These are phyloP conservation scores for Anorthoa munda DNA, from an alignment of 2,888 invertebrate genomes.

Conservation along the genomic window DNA sequence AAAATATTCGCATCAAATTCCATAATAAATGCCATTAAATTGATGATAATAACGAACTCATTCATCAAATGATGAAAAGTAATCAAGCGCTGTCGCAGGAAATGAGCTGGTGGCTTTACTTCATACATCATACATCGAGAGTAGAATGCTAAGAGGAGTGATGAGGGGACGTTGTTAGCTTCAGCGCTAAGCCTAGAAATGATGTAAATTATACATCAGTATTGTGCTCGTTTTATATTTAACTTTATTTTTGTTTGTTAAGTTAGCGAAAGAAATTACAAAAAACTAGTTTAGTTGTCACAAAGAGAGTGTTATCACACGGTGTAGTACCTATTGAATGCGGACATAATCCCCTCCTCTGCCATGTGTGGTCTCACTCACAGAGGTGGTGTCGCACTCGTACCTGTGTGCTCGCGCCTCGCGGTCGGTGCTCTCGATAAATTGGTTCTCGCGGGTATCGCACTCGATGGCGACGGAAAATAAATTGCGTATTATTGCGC, in stretches of 20 bases:
- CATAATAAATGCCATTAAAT: not conserved
- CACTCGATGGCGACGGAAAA: constrained; percentile 50
- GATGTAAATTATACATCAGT: not conserved
- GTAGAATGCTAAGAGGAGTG: constrained; percentile 4
- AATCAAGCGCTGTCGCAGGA: constrained; percentile 10
- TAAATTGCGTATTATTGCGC: constrained; percentile 62
- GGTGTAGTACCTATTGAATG: not conserved
- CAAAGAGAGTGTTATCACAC: not conserved
- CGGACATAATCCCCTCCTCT: not conserved
- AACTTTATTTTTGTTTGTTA: not conserved
- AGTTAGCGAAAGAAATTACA: not conserved
- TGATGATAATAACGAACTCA: not conserved
- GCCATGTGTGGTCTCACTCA: not conserved
- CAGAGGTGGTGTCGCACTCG: not conserved
- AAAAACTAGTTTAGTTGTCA: not conserved
- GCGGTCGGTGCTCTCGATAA: constrained; percentile 26
- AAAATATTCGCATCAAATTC: not conserved
- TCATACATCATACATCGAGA: constrained; percentile 9
- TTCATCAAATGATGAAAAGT: constrained; percentile 1
- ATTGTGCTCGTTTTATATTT: not conserved
- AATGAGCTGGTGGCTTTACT: constrained; percentile 14
- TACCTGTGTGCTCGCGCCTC: too few species aligned
- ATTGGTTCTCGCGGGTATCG: constrained; percentile 28
- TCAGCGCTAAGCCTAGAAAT: not conserved
- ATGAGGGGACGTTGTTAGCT: not conserved